phyloP scores from a whole-genome alignment of 2,113 vertebrate species.

The Vicugna pacos region DNA sequence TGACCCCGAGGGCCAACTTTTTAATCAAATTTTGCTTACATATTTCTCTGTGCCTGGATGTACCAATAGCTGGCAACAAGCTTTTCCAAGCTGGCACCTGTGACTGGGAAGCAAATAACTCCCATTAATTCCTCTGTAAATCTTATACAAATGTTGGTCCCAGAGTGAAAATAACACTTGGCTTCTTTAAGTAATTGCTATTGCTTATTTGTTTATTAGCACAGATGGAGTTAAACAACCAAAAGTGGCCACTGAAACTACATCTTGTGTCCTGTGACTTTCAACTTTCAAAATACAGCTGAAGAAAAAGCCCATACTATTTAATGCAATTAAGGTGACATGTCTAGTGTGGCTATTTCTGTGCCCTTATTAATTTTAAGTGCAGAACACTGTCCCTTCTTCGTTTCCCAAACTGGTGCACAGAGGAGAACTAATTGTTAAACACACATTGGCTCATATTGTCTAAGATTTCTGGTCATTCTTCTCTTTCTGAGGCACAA shows the following conservation, averaged over 20 bases:
- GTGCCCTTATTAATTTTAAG: background rate
- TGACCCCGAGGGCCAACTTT: slow-evolving; percentile 46
- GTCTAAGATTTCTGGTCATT: slow-evolving; percentile 77
- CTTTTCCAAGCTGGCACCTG: slow-evolving; percentile 58
- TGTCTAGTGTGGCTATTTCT: slow-evolving; percentile 1
- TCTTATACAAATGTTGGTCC: slow-evolving; percentile 26
- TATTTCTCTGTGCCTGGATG: slow-evolving; percentile 51
- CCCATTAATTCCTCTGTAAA: slow-evolving; percentile 56
- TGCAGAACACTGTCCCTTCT: background rate
- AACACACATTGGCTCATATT: slow-evolving; percentile 65
- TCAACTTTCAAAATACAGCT: slow-evolving; percentile 41
- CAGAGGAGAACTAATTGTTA: slow-evolving; percentile 53
- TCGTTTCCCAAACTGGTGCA: slow-evolving; percentile 62
- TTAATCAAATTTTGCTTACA: slow-evolving; percentile 50
- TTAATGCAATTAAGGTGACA: background rate
- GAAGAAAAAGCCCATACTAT: background rate
- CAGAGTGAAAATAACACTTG: slow-evolving; percentile 60
- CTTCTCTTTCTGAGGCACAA: slow-evolving; percentile 62
- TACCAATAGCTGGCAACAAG: slow-evolving; percentile 24
- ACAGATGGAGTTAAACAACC: slow-evolving; percentile 42
- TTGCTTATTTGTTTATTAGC: slow-evolving; percentile 51
- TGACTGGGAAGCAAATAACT: slow-evolving; percentile 53
- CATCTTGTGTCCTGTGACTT: slow-evolving; percentile 17
- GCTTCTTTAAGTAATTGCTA: slow-evolving; percentile 42
- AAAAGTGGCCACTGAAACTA: slow-evolving; percentile 36